Base-by-base conservation (phyloP, 2,888 invertebrate species). In the Pristionchus mayeri region DNA sequence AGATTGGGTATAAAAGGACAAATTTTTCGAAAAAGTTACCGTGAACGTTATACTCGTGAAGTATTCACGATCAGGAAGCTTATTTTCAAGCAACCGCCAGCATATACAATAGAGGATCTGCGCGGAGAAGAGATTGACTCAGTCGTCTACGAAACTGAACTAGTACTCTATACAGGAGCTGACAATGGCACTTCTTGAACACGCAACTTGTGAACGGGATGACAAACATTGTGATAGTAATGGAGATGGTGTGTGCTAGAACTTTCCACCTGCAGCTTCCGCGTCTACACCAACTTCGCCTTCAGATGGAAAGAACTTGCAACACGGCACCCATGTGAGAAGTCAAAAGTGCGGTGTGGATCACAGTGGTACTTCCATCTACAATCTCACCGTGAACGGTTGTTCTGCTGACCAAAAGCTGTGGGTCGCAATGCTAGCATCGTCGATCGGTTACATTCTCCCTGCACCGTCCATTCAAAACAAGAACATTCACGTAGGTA, bases 141-240 rank as follows among this genome's bases (percentile, higher is more conserved):
- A 34, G n/a, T 78, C 52, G 78, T 78, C 11, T 78, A 78, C 78
- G 78, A 78, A 27, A 78, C 78, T 9, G 78, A 78, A 78, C 21
- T 78, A n/a, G 78, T 78, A 21, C 50, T 37, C 21, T 78, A 78
- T 24, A 40, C 40, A 16, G 52, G 52, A 6, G 6, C 44, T 13
- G 44, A 44, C 13, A 44, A 44, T 44, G 44, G 13, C 13, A 6
- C 6, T 13, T 9, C 13, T 13, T 44, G 44, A 44, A 44, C 13
- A 13, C 13, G 13, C 44, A 44, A 44, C 44, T 9, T 9, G 44
- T 9, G 57, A 21, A 16, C 30, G 1, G 75, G 44, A 11, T 44
- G 30, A 40, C 30, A 44, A 75, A 9, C 40, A 75, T n/a, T 40
- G 40, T 1, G 40, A 44, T 16, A 30, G 11, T 13, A 44, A 6